phyloP scores from a whole-genome alignment of 2,888 invertebrate genomes.

The Pyralis farinalis region DNA sequence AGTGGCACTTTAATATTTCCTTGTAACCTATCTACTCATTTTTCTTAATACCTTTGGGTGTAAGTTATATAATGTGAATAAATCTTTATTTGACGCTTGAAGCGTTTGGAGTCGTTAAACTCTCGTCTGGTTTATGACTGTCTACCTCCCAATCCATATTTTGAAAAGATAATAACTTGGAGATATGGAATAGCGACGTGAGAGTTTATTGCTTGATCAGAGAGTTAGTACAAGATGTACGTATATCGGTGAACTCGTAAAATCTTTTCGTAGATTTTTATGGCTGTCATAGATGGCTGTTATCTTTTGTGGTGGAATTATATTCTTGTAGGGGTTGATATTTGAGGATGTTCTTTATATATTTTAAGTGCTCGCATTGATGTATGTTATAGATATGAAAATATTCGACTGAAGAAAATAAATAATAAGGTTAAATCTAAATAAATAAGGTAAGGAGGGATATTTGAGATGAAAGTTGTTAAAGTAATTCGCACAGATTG shows the following conservation, averaged over 20 bases:
- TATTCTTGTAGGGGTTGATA: background rate
- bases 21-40: no score
- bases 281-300: background rate
- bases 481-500: no score
- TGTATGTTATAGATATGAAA: no score
- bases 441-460: no score
- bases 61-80: background rate
- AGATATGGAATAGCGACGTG: conserved; percentile 21
- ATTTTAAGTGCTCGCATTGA: no score
- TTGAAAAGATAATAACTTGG: conserved; percentile 26
- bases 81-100: conserved; percentile 9
- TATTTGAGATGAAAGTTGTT: no score
- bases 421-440: no score
- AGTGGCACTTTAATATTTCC: no score
- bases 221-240: conserved; percentile 1
- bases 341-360: background rate
- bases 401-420: no score
- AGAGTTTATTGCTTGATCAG: conserved; percentile 21
- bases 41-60: no score
- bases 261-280: conserved; percentile 8
- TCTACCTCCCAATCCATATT: conserved; percentile 26
- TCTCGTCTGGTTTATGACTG: conserved; percentile 19
- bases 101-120: conserved; percentile 21
- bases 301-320: background rate
- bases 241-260: conserved; percentile 1